A percentile compares a stretch with the other conserved stretches of the same genome.
These are phyloP conservation scores for Limonius californicus DNA, from an alignment of 1,140 invertebrate species.

Conservation along the genomic window DNA sequence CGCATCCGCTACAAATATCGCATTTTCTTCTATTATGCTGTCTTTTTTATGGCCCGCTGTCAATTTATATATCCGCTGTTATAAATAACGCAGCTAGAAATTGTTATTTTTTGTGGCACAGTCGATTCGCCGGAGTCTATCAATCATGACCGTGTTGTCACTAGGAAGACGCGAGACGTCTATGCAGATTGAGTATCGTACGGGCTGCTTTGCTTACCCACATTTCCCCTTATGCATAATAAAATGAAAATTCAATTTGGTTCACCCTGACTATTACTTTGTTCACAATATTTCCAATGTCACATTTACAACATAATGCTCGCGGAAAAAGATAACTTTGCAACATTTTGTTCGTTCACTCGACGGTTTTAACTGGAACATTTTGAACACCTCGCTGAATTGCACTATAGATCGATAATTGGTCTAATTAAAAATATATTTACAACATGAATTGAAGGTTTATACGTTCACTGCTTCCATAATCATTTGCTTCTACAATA, in stretches of 20 bases:
- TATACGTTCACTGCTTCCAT: no score
- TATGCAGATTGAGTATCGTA: constrained; percentile 15
- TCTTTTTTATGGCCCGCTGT: constrained; percentile 11
- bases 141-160: constrained; percentile 13
- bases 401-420: no score
- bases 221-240: constrained; percentile 6
- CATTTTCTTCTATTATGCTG: constrained; percentile 16
- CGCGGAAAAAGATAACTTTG: no score
- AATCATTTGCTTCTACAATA: no score
- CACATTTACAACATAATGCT: neutral
- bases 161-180: constrained; percentile 7
- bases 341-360: no score
- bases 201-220: neutral
- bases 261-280: neutral
- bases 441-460: no score
- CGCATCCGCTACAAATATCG: constrained; percentile 6
- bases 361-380: no score
- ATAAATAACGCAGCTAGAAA: constrained; percentile 12
- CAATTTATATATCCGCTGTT: constrained; percentile 16
- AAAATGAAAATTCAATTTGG: constrained; percentile 14
- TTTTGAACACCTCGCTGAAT: no score
- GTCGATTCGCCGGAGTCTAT: constrained; percentile 8
- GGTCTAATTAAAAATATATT: no score
- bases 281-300: neutral
- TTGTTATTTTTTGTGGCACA: constrained; percentile 2